These are phyloP conservation scores for Acrossocheilus fasciatus DNA, from an alignment of 2,797 vertebrate genomes.

Conservation along the genomic window DNA sequence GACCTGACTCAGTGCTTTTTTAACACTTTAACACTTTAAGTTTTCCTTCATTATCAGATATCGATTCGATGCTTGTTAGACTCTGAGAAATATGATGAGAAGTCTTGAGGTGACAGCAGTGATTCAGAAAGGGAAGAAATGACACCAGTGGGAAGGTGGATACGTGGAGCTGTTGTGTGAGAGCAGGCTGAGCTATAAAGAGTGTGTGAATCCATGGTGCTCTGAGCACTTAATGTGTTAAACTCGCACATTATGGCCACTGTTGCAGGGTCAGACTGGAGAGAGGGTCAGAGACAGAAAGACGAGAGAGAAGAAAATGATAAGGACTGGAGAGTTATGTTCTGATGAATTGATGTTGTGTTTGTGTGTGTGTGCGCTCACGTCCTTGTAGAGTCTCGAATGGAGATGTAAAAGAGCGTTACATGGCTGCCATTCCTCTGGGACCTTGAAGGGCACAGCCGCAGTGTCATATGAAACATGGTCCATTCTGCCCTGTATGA, in stretches of 20 bases:
- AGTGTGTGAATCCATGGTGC: neutral
- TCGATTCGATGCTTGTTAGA: neutral
- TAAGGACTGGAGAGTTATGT: constrained; percentile 9
- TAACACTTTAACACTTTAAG: neutral
- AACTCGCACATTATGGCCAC: constrained; percentile 24
- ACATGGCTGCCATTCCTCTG: constrained; percentile 22
- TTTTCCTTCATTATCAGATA: neutral
- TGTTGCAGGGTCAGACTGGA: constrained; percentile 28
- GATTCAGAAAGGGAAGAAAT: neutral
- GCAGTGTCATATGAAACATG: constrained; percentile 51
- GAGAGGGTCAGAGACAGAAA: neutral
- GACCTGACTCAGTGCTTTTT: neutral
- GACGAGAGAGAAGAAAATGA: constrained; percentile 4
- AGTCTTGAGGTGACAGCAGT: neutral
- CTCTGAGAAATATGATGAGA: neutral
- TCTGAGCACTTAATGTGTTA: constrained; percentile 37
- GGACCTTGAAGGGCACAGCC: constrained; percentile 48
- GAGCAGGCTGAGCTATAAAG: neutral
- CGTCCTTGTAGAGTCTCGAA: constrained; percentile 3
- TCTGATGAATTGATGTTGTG: neutral
- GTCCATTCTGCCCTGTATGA: constrained; percentile 37
- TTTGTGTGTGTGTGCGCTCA: constrained; percentile 20
- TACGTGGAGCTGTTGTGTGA: neutral
- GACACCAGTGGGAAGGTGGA: neutral
- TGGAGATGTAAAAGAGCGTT: constrained; percentile 30